Evolutionary conservation across 2,797 vertebrate species (phyloP).

Genomic region (Rhinella marina): DNA sequence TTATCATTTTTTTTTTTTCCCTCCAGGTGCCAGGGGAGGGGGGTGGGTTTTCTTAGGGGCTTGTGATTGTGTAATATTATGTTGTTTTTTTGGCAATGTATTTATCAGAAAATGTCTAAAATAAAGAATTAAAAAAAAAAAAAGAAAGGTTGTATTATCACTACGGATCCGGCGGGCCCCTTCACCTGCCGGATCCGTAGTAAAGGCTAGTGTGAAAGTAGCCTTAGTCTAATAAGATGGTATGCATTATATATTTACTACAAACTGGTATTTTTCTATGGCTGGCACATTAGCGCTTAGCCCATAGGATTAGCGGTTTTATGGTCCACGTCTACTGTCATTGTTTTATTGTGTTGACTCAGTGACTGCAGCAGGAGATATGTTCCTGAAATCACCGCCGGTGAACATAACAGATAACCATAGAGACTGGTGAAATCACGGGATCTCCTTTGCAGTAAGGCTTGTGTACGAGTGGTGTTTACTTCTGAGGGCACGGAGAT

Average conservation of each 20-base stretch:
- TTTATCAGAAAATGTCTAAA: too few species aligned
- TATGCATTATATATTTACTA: neutral
- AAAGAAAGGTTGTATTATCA: too few species aligned
- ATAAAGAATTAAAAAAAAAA: too few species aligned
- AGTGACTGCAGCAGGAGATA: slow-evolving; percentile 35
- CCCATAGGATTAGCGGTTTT: slow-evolving; percentile 9
- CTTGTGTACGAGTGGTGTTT: slow-evolving; percentile 10
- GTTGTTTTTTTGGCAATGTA: too few species aligned
- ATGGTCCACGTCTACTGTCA: slow-evolving; percentile 47
- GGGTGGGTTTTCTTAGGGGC: too few species aligned
- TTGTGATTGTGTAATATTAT: too few species aligned
- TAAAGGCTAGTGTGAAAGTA: too few species aligned
- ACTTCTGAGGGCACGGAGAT: neutral
- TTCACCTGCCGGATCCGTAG: too few species aligned
- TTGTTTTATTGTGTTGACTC: slow-evolving; percentile 55
- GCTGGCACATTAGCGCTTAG: slow-evolving; percentile 2
- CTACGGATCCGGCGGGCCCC: too few species aligned
- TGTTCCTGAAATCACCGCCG: slow-evolving; percentile 28
- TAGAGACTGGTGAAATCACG: slow-evolving; percentile 13
- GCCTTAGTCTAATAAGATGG: neutral
- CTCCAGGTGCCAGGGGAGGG: too few species aligned
- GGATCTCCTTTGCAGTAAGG: slow-evolving; percentile 1
- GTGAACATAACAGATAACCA: slow-evolving; percentile 26
- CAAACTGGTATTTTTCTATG: slow-evolving; percentile 5
- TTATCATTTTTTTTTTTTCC: too few species aligned